Evolutionary conservation across 2,888 invertebrate genomes (phyloP).

Genomic region (Dioctria linearis): DNA sequence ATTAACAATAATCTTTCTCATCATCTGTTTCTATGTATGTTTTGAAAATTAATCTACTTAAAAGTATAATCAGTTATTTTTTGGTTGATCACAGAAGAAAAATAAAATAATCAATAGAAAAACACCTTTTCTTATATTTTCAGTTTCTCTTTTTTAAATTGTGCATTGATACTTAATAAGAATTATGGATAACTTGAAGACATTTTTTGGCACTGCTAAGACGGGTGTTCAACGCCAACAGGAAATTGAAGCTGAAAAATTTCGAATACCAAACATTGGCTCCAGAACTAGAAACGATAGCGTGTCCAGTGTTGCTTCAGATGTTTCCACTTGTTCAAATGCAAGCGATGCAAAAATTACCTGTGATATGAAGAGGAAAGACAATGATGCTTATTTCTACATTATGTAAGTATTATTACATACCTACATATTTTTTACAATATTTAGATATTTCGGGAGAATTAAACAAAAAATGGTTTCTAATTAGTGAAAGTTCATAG

Average conservation of each 20-base stretch:
- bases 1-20: too few relatives aligned
- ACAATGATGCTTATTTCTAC: conserved; percentile 69
- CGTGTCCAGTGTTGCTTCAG: conserved; percentile 21
- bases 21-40: background rate
- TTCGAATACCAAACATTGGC: background rate
- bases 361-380: conserved; percentile 65
- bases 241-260: background rate
- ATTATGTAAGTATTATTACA: conserved; percentile 66
- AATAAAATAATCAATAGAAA: background rate
- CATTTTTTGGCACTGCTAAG: background rate
- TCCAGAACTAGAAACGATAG: conserved; percentile 31
- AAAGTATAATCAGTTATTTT: too few relatives aligned
- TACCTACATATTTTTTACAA: too few relatives aligned
- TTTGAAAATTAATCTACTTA: too few relatives aligned
- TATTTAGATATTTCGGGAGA: too few relatives aligned
- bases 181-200: conserved; percentile 25
- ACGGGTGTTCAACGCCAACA: conserved; percentile 8
- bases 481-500: too few relatives aligned
- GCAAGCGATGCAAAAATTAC: conserved; percentile 60
- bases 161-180: background rate
- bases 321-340: conserved; percentile 21
- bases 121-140: conserved; percentile 12
- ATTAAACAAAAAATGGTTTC: too few relatives aligned
- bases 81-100: too few relatives aligned
- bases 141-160: conserved; percentile 1